These are phyloP conservation scores for Eptesicus fuscus DNA, from an alignment of 2,113 vertebrate genomes.

Conservation along the genomic window DNA sequence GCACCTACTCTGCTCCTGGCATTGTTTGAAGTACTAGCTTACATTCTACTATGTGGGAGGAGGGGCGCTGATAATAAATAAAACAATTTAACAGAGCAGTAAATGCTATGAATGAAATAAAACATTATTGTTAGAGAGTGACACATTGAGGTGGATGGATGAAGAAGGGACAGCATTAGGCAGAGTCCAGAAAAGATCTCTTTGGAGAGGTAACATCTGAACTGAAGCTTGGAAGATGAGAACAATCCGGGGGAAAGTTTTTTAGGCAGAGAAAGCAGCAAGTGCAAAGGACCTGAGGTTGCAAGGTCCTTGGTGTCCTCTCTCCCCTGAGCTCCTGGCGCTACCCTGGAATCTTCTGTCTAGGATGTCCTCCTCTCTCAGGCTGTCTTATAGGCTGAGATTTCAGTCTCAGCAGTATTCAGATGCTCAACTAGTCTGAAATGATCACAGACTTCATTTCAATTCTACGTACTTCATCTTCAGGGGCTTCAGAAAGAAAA, in stretches of 20 bases:
- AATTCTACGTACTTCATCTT: neutral
- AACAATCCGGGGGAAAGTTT: neutral
- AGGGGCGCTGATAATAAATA: neutral
- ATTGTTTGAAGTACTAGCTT: neutral
- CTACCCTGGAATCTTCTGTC: neutral
- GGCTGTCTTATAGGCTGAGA: neutral
- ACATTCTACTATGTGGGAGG: neutral
- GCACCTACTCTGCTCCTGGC: neutral
- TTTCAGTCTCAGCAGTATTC: neutral
- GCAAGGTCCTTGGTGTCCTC: accelerated
- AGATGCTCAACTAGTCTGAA: neutral
- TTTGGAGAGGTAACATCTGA: neutral
- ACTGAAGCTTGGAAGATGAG: neutral
- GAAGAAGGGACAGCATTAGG: neutral
- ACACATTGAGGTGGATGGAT: neutral
- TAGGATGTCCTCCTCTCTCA: neutral
- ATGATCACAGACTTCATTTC: neutral
- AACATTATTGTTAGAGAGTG: neutral
- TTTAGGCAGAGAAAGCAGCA: neutral
- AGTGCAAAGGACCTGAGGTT: neutral
- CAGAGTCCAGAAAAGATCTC: neutral
- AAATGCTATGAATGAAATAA: neutral
- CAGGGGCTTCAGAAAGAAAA: neutral
- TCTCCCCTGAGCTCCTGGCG: neutral
- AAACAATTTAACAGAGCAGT: neutral